A percentile compares a stretch with the other conserved stretches of the same genome.
phyloP scores from a whole-genome alignment of 2,888 invertebrate genomes.

The Patella caerulea region DNA sequence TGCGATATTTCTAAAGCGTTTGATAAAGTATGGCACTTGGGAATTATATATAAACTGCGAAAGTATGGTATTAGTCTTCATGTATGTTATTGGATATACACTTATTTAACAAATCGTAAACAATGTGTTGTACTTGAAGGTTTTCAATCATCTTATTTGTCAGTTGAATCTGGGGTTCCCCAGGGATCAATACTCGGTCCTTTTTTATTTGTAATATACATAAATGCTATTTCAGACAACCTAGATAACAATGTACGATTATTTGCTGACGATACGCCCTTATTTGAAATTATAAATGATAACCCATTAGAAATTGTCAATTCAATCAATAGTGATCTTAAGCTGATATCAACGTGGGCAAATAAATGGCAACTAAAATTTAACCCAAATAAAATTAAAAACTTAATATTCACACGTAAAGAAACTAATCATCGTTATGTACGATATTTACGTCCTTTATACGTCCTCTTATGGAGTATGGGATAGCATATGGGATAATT shows the following conservation, averaged over 20 bases:
- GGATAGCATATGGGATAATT: no score
- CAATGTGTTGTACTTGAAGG: background rate
- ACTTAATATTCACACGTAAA: no score
- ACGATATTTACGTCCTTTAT: no score
- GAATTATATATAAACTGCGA: slow-evolving; percentile 11
- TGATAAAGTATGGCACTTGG: slow-evolving; percentile 16
- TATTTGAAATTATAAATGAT: background rate
- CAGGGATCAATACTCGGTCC: slow-evolving; percentile 30
- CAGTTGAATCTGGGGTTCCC: slow-evolving; percentile 14
- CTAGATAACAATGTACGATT: slow-evolving; percentile 20
- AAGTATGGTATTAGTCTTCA: slow-evolving; percentile 12
- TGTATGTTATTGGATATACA: background rate
- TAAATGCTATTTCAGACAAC: slow-evolving; percentile 20
- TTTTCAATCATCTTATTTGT: background rate
- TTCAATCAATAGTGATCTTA: no score
- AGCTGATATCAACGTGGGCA: no score
- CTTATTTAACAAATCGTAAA: background rate
- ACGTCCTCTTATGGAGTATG: no score
- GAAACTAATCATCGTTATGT: no score
- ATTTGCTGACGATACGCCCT: slow-evolving; percentile 25
- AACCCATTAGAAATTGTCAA: no score
- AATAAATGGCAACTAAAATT: no score
- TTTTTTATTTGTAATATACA: slow-evolving; percentile 21
- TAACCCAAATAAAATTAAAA: no score
- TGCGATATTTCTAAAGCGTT: slow-evolving; percentile 21